phyloP scores from a whole-genome alignment of 1,140 invertebrate genomes.

The Chymomyza costata region DNA sequence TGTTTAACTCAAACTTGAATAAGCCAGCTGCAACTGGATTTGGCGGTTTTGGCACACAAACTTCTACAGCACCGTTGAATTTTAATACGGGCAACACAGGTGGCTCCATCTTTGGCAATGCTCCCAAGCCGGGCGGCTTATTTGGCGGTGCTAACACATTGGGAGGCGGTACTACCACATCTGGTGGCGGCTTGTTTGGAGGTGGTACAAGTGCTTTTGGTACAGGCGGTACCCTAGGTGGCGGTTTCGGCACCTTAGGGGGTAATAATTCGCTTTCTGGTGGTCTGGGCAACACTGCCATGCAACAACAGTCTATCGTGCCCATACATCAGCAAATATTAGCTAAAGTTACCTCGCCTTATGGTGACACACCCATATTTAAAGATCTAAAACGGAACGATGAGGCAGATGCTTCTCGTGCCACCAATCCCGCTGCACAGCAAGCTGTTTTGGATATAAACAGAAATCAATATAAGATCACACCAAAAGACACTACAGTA shows the following conservation, averaged over 20 bases:
- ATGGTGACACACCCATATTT: constrained; percentile 86
- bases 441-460: constrained; percentile 78
- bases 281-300: constrained; percentile 31
- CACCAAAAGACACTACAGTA: constrained; percentile 77
- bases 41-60: constrained; percentile 65
- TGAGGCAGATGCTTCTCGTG: constrained; percentile 84
- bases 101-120: constrained; percentile 68
- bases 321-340: constrained; percentile 82
- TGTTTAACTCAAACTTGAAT: constrained; percentile 77
- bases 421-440: constrained; percentile 83
- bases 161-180: constrained; percentile 30
- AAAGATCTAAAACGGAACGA: constrained; percentile 80
- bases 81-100: constrained; percentile 75
- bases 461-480: constrained; percentile 80
- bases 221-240: constrained; percentile 24
- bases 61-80: constrained; percentile 63
- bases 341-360: constrained; percentile 83
- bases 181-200: constrained; percentile 75
- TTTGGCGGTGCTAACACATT: constrained; percentile 69
- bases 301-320: constrained; percentile 72
- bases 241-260: constrained; percentile 37
- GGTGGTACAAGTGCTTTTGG: constrained; percentile 68
- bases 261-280: constrained; percentile 32
- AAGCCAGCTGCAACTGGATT: constrained; percentile 76
- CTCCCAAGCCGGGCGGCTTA: constrained; percentile 55